phyloP scores from a whole-genome alignment of 2,113 vertebrate species.

The Zapus hudsonius region DNA sequence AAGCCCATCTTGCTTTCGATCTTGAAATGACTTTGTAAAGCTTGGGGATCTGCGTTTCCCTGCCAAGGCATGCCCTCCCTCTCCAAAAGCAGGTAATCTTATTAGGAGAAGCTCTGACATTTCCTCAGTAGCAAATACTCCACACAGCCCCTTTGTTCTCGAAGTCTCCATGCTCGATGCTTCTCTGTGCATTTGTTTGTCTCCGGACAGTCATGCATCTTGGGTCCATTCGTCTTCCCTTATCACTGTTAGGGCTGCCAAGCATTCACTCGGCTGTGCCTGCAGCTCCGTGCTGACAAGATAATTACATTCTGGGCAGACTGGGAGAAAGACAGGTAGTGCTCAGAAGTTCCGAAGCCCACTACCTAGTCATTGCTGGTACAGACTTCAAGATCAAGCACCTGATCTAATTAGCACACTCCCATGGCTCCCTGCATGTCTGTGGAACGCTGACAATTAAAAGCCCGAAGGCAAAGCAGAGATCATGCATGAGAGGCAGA shows the following conservation, averaged over 20 bases:
- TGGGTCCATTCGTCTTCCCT: constrained; percentile 66
- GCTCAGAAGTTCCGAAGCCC: constrained; percentile 63
- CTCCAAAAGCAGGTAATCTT: constrained; percentile 63
- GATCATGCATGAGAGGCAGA: constrained; percentile 62
- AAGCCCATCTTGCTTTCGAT: neutral
- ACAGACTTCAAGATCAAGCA: constrained; percentile 75
- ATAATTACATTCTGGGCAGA: constrained; percentile 78
- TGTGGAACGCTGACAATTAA: constrained; percentile 73
- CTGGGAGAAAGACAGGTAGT: constrained; percentile 70
- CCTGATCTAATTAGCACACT: constrained; percentile 79
- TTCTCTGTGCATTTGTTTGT: constrained; percentile 60
- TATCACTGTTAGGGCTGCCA: constrained; percentile 53
- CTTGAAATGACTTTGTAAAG: constrained; percentile 58
- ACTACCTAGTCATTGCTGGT: constrained; percentile 71
- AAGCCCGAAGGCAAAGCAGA: constrained; percentile 73
- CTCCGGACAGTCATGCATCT: constrained; percentile 50
- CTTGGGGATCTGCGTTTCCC: constrained; percentile 8
- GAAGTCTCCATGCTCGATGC: neutral
- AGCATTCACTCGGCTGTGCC: constrained; percentile 40
- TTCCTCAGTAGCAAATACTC: constrained; percentile 36
- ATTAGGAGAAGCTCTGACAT: constrained; percentile 56
- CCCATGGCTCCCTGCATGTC: constrained; percentile 27
- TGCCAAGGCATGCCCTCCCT: neutral
- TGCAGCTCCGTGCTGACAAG: constrained; percentile 74
- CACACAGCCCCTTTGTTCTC: constrained; percentile 59